Base-by-base conservation (phyloP, 2,888 invertebrate genomes). In the Drosophila anomelani region DNA sequence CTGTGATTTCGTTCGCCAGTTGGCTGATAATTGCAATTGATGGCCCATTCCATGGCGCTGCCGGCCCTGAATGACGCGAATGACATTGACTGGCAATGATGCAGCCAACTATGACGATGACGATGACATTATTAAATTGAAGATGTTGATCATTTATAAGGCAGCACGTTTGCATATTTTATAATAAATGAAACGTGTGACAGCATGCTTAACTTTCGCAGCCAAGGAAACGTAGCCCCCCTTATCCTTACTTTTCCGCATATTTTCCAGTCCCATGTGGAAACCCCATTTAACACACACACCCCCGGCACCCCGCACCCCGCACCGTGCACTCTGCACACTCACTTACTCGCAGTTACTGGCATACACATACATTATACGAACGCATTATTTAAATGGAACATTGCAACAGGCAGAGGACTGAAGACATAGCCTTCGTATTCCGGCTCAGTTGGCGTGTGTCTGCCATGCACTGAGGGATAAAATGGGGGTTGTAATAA, bases 181-280 rank as follows among this genome's bases (percentile, higher is more conserved):
- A 85, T 88, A 77, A 77, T 78, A 89, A 89, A 88, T 88, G 87
- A 87, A 88, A 81, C 88, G 87, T 77, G 81, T 83, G 83, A 86
- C 89, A 83, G 87, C 87, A 75, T 83, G 87, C 84, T 83, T 86
- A 86, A 86, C 87, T 80, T 78, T 60, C 69, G 76, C 64, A 70
- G 57, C 58, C 51, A 54, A 54, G 72, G 44, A 49, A 53, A 32
- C 59, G 44, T 43, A 3, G 17, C 51, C 34, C 51, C 20, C 34
- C 3, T 15, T 32, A 20, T 53, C 47, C 26, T 17, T 12, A 12
- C 29, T 10, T 12, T 49, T 15, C 13, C 46, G n/a, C 46, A 47
- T 44, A 32, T 32, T 67, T 49, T 55, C 29, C 47, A 12, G 17
- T 20, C 57, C 34, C 51, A 53, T 72, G 56, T 39, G 43, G 10